A percentile compares a stretch with the other conserved stretches of the same genome.
Conservation (phyloP, 2,113 vertebrate genomes). For the Saguinus midas region DNA sequence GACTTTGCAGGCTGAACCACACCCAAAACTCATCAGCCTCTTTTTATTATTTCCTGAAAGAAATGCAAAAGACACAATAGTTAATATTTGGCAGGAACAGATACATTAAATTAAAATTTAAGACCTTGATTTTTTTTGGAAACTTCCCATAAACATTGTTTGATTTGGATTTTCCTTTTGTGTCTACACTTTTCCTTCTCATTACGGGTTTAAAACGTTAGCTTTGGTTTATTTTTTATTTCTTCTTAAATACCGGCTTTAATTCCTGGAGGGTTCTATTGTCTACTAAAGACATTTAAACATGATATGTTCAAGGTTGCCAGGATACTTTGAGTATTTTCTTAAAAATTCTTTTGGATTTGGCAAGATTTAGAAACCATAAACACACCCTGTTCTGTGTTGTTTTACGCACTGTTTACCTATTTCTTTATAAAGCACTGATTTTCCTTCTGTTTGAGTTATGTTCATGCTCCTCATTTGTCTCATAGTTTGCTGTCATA, state of each 20-base stretch:
- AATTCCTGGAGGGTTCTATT: not conserved
- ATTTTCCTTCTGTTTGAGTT: conserved; percentile 10
- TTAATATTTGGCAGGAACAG: not conserved
- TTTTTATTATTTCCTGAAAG: not conserved
- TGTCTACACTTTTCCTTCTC: not conserved
- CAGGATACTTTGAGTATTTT: not conserved
- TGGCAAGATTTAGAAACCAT: not conserved
- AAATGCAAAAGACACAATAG: not conserved
- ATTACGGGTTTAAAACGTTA: not conserved
- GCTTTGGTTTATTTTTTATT: not conserved
- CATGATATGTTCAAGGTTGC: not conserved
- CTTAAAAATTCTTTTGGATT: conserved; percentile 13
- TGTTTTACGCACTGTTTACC: conserved; percentile 1
- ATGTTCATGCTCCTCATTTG: not conserved
- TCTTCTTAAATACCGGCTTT: not conserved
- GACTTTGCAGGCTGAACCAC: not conserved
- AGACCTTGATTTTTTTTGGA: not conserved
- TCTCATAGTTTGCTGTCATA: not conserved
- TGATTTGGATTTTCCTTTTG: not conserved
- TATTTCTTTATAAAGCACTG: conserved; percentile 28
- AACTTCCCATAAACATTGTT: not conserved
- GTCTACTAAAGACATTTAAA: not conserved
- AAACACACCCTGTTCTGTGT: not conserved
- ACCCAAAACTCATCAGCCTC: not conserved
- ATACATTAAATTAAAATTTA: not conserved